These are phyloP conservation scores for Illadopsis cleaveri DNA, from an alignment of 2,113 vertebrate species.

Conservation along the genomic window DNA sequence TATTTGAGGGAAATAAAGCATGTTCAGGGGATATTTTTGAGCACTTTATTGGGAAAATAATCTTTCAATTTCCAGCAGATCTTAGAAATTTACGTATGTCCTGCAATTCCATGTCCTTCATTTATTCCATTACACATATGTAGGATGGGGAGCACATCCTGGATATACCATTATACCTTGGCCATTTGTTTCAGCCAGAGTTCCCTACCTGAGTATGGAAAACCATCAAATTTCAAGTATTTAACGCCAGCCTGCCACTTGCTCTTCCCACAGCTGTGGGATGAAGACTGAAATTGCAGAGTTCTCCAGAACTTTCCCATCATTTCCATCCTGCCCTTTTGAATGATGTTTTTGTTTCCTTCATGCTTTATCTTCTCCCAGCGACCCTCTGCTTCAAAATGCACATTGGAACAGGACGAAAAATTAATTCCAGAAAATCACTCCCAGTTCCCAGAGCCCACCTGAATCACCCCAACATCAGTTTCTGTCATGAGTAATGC, in stretches of 20 bases:
- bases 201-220: neutral
- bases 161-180: neutral
- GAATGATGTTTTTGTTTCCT: accelerated
- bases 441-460: neutral
- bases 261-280: neutral
- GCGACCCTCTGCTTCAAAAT: neutral
- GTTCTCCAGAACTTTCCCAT: neutral
- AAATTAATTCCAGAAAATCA: neutral
- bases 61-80: neutral
- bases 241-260: neutral
- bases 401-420: neutral
- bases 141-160: neutral
- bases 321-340: neutral
- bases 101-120: neutral
- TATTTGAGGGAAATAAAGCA: neutral
- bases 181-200: neutral
- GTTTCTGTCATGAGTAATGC: slow-evolving; percentile 37
- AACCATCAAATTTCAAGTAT: neutral
- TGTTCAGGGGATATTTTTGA: neutral
- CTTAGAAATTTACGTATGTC: neutral
- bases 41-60: neutral
- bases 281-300: neutral
- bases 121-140: neutral
- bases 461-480: slow-evolving; percentile 33
- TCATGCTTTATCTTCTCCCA: neutral